Percentiles rank a stretch among this genome's conserved stretches.
Conservation (phyloP, 2,113 vertebrate genomes). For the Psettodes erumei region DNA sequence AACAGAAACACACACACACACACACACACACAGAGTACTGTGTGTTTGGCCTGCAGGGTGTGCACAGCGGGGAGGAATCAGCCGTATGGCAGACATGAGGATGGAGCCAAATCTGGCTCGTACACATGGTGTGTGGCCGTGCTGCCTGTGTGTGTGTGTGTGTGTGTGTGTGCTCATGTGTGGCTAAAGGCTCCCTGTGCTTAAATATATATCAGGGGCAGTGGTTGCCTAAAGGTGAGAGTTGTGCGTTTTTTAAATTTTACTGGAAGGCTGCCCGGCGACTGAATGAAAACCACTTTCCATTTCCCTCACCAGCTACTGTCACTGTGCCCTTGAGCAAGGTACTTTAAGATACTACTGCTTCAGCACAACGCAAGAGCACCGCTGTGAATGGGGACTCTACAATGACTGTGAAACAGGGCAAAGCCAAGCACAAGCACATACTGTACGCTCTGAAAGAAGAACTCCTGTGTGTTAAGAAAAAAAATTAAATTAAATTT, state of each 20-base stretch:
- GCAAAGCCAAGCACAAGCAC: not conserved
- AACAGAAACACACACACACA: slow-evolving; percentile 44
- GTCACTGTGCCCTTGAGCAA: slow-evolving; percentile 62
- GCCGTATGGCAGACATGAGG: slow-evolving; percentile 76
- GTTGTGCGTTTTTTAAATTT: slow-evolving; percentile 57
- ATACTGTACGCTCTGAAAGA: not conserved
- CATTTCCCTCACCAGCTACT: slow-evolving; percentile 32
- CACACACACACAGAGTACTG: slow-evolving; percentile 49
- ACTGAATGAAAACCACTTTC: slow-evolving; percentile 60
- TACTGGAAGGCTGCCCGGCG: slow-evolving; percentile 53
- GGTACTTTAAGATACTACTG: slow-evolving; percentile 49
- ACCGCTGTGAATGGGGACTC: not conserved
- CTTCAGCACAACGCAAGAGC: slow-evolving; percentile 3
- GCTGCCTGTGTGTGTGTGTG: slow-evolving; percentile 38
- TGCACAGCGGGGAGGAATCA: slow-evolving; percentile 76
- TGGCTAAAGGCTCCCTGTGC: slow-evolving; percentile 48
- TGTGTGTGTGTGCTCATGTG: slow-evolving; percentile 36
- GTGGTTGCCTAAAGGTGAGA: slow-evolving; percentile 66
- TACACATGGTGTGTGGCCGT: slow-evolving; percentile 71
- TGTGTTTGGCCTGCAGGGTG: slow-evolving; percentile 77
- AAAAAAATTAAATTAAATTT: no score
- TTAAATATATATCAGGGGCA: slow-evolving; percentile 73
- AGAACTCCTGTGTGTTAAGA: not conserved
- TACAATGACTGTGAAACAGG: not conserved
- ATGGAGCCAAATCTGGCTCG: slow-evolving; percentile 70